Evolutionary conservation across 2,888 invertebrate genomes (phyloP), one percentile per base, ranked within the genome.

Genomic region (Eumerus sabulonum): DNA sequence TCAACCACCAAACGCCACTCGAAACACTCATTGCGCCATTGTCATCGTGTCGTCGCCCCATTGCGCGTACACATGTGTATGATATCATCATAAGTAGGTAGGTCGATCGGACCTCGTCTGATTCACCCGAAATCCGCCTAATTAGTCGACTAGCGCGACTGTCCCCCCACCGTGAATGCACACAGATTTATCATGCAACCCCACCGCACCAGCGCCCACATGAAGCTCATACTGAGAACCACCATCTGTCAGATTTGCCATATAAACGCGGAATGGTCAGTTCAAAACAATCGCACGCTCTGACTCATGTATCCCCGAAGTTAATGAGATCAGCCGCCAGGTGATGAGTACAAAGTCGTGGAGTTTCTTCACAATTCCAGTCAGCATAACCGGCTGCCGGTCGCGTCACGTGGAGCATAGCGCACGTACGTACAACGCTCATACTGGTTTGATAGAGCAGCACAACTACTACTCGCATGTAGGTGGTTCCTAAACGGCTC

Each of bases 61-160:
- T 36, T 36, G 36, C 11, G 36, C 36, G 62, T 73, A 64, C 67
- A 79, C 64, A 64, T 63, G 74, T 64, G 60, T 64, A 79, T 79
- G 74, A 74, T 64, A 54, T 79, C 74, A 79, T 79, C 77, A n/a
- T n/a, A n/a, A n/a, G n/a, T n/a, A n/a, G n/a, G n/a, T n/a, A 48
- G 44, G 50, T 47, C 9, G 27, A 50, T 48, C 11, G 18, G 59
- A 13, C 76, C 51, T 14, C 50, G 45, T 27, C 3, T 79, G 73
- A 73, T 44, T 79, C 77, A 79, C 53, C 42, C 11, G 48, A 56
- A 40, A 38, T 16, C 1, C 60, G 19, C 45, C 76, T 57, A 64
- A 79, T 74, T 74, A 60, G 68, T 79, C 50, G 45, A 42, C 18
- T 27, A 16, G 35, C 57, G 35, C 35, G 4, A 19, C 42, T n/a